These are phyloP conservation scores for Hippolais icterina DNA, from an alignment of 2,113 vertebrate genomes.

Conservation along the genomic window DNA sequence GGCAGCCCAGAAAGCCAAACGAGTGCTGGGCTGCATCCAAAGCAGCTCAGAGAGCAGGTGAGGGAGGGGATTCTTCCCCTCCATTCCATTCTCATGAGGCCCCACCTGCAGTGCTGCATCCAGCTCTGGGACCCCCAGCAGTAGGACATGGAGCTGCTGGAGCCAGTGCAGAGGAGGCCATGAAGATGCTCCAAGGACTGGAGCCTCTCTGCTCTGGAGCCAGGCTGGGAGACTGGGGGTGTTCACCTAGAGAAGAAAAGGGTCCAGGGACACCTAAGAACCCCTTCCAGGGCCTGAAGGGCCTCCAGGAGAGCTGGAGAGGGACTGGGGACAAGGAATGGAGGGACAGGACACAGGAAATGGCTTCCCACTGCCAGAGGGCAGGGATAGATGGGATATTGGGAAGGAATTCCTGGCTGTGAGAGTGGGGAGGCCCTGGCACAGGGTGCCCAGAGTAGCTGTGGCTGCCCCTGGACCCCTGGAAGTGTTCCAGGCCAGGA, in stretches of 20 bases:
- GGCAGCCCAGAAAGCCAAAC: background rate
- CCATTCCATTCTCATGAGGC: too few species aligned
- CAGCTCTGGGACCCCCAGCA: background rate
- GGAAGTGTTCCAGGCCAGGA: accelerated
- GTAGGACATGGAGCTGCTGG: background rate
- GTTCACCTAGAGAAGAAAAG: background rate
- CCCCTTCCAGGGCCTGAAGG: accelerated
- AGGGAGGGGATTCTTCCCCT: background rate
- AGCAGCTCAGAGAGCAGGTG: background rate
- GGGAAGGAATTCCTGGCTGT: accelerated
- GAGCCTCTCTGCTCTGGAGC: background rate
- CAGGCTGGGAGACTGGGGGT: background rate
- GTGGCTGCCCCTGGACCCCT: background rate
- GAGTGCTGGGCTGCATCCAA: background rate
- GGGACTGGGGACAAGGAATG: background rate
- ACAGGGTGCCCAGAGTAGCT: background rate
- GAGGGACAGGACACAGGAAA: background rate
- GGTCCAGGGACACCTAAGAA: background rate
- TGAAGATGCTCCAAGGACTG: accelerated
- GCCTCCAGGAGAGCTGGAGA: background rate
- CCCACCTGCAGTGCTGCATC: background rate
- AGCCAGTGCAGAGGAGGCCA: background rate
- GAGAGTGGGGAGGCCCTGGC: accelerated
- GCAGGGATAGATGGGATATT: accelerated
- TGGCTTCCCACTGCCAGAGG: accelerated